A percentile compares a stretch with the other conserved stretches of the same genome.
Conservation (phyloP, 2,113 vertebrate genomes). For the Cyprinodon brontotheroides region DNA sequence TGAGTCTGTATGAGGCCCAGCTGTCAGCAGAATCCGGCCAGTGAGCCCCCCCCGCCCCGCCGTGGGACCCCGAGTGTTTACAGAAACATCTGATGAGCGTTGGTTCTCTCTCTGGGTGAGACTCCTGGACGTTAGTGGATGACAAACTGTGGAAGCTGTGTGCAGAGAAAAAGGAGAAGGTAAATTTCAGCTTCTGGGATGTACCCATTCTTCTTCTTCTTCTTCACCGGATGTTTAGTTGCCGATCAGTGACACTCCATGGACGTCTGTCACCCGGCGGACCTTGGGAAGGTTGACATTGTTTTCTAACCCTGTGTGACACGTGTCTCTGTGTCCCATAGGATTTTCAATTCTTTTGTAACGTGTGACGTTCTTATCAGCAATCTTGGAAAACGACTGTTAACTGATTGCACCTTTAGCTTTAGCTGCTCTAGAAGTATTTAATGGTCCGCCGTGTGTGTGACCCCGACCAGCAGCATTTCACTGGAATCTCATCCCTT, state of each 20-base stretch:
- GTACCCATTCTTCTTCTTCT: conserved; percentile 31
- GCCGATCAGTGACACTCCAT: conserved; percentile 1
- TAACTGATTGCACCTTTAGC: conserved; percentile 38
- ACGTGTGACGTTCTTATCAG: conserved; percentile 17
- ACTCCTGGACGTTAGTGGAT: conserved; percentile 20
- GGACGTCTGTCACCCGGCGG: conserved; percentile 10
- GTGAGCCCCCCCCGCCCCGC: conserved; percentile 70
- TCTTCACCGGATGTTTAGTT: conserved; percentile 30
- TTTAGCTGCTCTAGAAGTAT: not conserved
- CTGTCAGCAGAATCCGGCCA: conserved; percentile 85
- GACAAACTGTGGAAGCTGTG: conserved; percentile 17
- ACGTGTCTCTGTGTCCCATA: conserved; percentile 46
- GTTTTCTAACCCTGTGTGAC: conserved; percentile 14
- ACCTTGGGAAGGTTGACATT: conserved; percentile 12
- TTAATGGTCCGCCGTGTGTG: not conserved
- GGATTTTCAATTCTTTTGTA: conserved; percentile 26
- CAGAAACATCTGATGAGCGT: not conserved
- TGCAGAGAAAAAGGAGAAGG: conserved; percentile 60
- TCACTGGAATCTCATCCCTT: not conserved
- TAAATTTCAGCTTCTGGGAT: conserved; percentile 72
- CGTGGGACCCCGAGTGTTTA: conserved; percentile 17
- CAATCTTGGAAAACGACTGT: conserved; percentile 53
- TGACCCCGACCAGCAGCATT: not conserved
- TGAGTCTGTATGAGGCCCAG: conserved; percentile 88
- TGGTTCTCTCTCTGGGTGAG: not conserved